Evolutionary conservation across 1,140 invertebrate species (phyloP).

Genomic region (Mycetomoellerius zeteki): DNA sequence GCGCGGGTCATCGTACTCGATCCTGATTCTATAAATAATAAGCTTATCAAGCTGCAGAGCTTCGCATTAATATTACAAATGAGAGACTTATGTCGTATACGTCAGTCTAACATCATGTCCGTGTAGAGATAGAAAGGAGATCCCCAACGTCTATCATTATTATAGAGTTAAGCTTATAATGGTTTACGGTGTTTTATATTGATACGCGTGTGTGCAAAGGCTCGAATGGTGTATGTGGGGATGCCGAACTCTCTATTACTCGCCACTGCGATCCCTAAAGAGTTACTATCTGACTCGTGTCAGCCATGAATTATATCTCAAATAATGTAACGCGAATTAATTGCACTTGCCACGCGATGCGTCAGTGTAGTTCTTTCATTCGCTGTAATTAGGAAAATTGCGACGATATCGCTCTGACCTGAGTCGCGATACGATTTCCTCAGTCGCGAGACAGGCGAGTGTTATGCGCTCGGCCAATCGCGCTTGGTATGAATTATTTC

Average conservation of each 20-base stretch:
- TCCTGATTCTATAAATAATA: conserved; percentile 52
- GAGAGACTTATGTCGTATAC: conserved; percentile 40
- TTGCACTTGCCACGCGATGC: conserved; percentile 47
- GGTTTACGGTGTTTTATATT: conserved; percentile 25
- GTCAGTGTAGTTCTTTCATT: conserved; percentile 27
- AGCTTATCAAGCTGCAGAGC: conserved; percentile 35
- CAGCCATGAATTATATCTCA: conserved; percentile 48
- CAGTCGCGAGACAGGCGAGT: neutral
- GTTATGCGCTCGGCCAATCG: conserved; percentile 10
- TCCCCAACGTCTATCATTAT: conserved; percentile 42
- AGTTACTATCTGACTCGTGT: conserved; percentile 42
- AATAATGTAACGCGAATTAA: conserved; percentile 45
- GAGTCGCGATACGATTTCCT: conserved; percentile 22
- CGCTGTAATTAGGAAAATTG: conserved; percentile 53
- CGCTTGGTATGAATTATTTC: conserved; percentile 68
- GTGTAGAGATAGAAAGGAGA: conserved; percentile 25
- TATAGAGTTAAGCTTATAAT: conserved; percentile 14
- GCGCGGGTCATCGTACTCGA: conserved; percentile 38
- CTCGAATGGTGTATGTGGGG: neutral
- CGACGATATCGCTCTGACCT: conserved; percentile 9
- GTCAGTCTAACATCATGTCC: conserved; percentile 24
- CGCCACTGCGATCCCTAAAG: neutral
- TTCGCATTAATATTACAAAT: conserved; percentile 57
- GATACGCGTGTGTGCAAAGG: neutral
- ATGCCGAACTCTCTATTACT: neutral